Percentiles rank a stretch among this genome's conserved stretches.
These are phyloP conservation scores for Chymomyza costata DNA, from an alignment of 1,140 invertebrate genomes.

Conservation along the genomic window DNA sequence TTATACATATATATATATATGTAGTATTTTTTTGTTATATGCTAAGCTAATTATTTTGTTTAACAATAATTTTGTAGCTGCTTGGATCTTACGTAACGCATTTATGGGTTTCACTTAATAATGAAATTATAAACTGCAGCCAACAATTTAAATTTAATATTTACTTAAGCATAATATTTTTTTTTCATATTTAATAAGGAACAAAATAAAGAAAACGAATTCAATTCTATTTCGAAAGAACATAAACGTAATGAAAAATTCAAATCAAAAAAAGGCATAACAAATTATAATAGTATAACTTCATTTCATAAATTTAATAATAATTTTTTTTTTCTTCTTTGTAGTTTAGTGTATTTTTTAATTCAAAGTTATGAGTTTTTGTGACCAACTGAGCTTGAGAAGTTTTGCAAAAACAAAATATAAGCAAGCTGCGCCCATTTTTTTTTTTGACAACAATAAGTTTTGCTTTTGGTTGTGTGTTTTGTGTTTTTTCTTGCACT, in stretches of 20 bases:
- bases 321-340: constrained; percentile 5
- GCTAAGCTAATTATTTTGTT: constrained; percentile 69
- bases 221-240: constrained; percentile 61
- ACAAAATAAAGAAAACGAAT: constrained; percentile 61
- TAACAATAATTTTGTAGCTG: constrained; percentile 70
- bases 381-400: constrained; percentile 29
- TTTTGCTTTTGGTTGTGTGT: constrained; percentile 63
- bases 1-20: constrained; percentile 10
- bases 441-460: constrained; percentile 3
- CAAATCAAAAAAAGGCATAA: constrained; percentile 35
- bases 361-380: constrained; percentile 4
- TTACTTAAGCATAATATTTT: constrained; percentile 53
- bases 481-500: too few relatives aligned
- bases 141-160: constrained; percentile 28
- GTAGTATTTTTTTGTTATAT: constrained; percentile 41
- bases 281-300: too few relatives aligned
- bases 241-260: constrained; percentile 54
- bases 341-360: too few relatives aligned
- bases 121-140: constrained; percentile 22
- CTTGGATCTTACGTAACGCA: constrained; percentile 38
- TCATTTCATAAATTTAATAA: constrained; percentile 5
- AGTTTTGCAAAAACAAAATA: constrained; percentile 63
- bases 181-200: constrained; percentile 65
- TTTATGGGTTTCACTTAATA: constrained; percentile 17
- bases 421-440: constrained; percentile 50